Conservation (phyloP, 2,888 invertebrate genomes). For the Thereva nobilitata region DNA sequence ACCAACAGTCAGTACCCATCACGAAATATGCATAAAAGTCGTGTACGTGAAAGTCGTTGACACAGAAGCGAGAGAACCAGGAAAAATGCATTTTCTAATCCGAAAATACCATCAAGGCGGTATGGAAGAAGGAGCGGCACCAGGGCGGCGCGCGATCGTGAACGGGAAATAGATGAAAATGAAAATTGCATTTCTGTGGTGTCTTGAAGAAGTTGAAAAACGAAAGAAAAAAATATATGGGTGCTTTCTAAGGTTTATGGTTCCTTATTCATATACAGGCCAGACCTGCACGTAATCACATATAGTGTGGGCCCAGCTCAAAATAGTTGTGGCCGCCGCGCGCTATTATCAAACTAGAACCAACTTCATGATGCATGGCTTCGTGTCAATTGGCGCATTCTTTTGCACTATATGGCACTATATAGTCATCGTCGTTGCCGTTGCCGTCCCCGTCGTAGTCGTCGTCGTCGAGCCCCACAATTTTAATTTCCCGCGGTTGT, state of each 20-base stretch:
- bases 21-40: too few species aligned
- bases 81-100: too few species aligned
- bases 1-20: too few species aligned
- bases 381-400: constrained; percentile 1
- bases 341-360: not conserved
- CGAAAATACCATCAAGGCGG: too few species aligned
- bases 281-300: not conserved
- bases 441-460: too few species aligned
- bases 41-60: too few species aligned
- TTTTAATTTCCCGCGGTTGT: not conserved
- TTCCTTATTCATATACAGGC: not conserved
- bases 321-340: not conserved
- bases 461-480: too few species aligned
- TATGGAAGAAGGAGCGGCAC: too few species aligned
- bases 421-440: not conserved
- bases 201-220: constrained; percentile 2
- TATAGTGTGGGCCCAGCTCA: not conserved
- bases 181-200: constrained; percentile 24
- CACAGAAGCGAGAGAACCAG: too few species aligned
- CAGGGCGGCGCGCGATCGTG: too few species aligned
- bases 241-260: too few species aligned
- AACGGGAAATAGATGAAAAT: not conserved
- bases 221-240: not conserved
- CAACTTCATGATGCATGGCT: constrained; percentile 6
- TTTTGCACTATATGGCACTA: not conserved